These are phyloP conservation scores for Halcyon badia DNA, from an alignment of 2,797 vertebrate genomes.

Conservation along the genomic window DNA sequence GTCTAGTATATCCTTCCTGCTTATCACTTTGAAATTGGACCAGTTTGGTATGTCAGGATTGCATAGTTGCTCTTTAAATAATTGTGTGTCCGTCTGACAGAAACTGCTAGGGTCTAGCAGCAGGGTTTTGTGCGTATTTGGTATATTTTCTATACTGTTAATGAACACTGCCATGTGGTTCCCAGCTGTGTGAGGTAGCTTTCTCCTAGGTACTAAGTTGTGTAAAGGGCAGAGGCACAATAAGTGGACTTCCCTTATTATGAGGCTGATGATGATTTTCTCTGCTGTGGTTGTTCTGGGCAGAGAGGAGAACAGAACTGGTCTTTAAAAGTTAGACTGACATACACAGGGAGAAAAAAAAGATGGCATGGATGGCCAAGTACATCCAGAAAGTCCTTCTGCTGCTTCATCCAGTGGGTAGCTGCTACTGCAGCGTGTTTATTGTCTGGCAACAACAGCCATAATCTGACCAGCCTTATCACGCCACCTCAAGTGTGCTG, in stretches of 20 bases:
- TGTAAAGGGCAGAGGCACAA: background rate
- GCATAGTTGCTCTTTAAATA: background rate
- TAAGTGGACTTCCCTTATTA: background rate
- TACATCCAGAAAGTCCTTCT: background rate
- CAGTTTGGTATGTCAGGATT: background rate
- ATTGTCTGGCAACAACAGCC: background rate
- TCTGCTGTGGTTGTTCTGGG: background rate
- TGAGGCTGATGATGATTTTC: background rate
- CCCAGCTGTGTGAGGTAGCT: background rate
- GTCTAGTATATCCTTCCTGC: background rate
- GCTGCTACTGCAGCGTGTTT: background rate
- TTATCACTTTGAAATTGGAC: background rate
- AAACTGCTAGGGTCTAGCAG: background rate
- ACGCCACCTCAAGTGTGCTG: background rate
- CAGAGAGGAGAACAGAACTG: background rate
- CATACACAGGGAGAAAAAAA: background rate
- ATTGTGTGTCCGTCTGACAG: background rate
- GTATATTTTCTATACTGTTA: background rate
- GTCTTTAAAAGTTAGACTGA: background rate
- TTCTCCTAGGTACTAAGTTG: background rate
- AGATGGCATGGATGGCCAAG: background rate
- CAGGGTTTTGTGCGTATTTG: background rate
- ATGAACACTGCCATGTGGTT: background rate
- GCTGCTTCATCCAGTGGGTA: background rate
- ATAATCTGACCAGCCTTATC: slow-evolving; percentile 13